Evolutionary conservation across 2,888 invertebrate genomes (phyloP).

Genomic region (Halocaridina rubra): DNA sequence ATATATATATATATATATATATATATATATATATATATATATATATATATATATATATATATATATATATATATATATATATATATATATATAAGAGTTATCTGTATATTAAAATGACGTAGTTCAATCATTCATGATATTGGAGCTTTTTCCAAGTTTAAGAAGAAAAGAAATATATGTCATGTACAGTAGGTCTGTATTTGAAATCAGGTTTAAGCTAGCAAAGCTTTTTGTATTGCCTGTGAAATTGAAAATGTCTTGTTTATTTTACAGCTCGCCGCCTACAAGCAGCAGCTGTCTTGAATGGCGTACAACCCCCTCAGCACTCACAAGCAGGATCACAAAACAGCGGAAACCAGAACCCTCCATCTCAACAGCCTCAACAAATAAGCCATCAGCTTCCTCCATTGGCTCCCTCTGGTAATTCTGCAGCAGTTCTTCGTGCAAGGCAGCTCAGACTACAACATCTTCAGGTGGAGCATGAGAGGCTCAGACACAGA

Average conservation of each 20-base stretch:
- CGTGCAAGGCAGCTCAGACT: slow-evolving; percentile 73
- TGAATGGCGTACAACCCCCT: slow-evolving; percentile 65
- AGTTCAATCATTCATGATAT: too few relatives aligned
- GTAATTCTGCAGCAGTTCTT: slow-evolving; percentile 56
- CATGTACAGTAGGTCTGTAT: too few relatives aligned
- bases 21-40: too few relatives aligned
- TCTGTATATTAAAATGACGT: too few relatives aligned
- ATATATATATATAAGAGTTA: not conserved
- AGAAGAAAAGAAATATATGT: not conserved
- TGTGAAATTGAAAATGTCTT: not conserved
- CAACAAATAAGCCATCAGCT: slow-evolving; percentile 56
- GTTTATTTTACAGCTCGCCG: slow-evolving; percentile 46
- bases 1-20: too few relatives aligned
- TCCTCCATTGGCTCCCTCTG: slow-evolving; percentile 57
- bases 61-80: slow-evolving; percentile 17
- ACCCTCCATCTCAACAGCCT: slow-evolving; percentile 31
- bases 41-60: slow-evolving; percentile 5
- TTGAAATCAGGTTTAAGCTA: too few relatives aligned
- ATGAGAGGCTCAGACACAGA: slow-evolving; percentile 87
- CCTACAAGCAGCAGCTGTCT: slow-evolving; percentile 65
- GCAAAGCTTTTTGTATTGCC: not conserved
- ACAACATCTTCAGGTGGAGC: slow-evolving; percentile 86
- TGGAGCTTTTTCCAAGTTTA: too few relatives aligned
- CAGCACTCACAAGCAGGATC: slow-evolving; percentile 73
- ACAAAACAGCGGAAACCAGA: slow-evolving; percentile 71